A percentile compares a stretch with the other conserved stretches of the same genome.
Conservation (phyloP, 1,140 invertebrate species). For the Tetragonula clypearis region DNA sequence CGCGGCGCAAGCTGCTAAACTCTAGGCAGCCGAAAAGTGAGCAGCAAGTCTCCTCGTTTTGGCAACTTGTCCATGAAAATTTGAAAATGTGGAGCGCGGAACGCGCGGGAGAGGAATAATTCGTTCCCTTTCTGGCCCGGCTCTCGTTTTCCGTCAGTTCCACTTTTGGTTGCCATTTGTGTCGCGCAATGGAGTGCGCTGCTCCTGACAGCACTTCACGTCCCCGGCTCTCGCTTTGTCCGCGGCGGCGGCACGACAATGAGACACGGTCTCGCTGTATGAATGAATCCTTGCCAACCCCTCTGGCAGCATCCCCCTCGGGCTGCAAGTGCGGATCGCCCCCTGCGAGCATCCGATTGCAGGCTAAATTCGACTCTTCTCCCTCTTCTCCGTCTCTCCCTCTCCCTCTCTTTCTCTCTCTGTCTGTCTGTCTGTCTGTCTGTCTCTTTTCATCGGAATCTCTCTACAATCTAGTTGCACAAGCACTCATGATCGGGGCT, state of each 20-base stretch:
- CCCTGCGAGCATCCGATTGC: conserved; percentile 12
- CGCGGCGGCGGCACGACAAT: conserved; percentile 55
- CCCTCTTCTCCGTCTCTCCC: no score
- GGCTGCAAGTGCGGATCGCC: conserved; percentile 60
- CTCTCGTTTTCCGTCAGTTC: conserved; percentile 47
- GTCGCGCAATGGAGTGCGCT: conserved; percentile 66
- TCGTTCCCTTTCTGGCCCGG: conserved; percentile 39
- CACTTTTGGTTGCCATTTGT: conserved; percentile 69
- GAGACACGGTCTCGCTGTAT: conserved; percentile 59
- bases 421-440: no score
- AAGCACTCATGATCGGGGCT: conserved; percentile 27
- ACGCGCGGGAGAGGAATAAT: conserved; percentile 27
- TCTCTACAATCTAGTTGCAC: no score
- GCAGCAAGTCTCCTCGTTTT: background rate
- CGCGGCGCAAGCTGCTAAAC: background rate
- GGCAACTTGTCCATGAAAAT: background rate
- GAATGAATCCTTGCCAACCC: conserved; percentile 63
- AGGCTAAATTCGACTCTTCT: background rate
- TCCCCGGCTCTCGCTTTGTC: conserved; percentile 59
- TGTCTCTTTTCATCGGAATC: background rate
- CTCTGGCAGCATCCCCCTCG: conserved; percentile 45
- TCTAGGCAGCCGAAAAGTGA: background rate
- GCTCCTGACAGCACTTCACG: conserved; percentile 64
- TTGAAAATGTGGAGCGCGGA: background rate
- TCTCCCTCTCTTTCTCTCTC: background rate